These are phyloP conservation scores for Perdita meconis DNA, from an alignment of 2,888 invertebrate species.

Conservation along the genomic window DNA sequence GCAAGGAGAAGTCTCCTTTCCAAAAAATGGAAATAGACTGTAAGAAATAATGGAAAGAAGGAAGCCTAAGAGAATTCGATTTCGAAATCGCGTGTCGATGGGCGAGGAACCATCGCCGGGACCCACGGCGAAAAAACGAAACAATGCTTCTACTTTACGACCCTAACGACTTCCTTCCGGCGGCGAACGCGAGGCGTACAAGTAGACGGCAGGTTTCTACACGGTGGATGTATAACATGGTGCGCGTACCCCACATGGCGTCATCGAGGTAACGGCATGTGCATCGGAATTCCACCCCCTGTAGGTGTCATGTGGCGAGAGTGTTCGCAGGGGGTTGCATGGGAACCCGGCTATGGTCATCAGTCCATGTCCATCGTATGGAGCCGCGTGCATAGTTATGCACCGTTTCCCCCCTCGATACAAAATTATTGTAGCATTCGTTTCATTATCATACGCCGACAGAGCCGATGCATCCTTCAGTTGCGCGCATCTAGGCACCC, in stretches of 20 bases:
- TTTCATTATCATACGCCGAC: slow-evolving; percentile 54
- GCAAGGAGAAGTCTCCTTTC: background rate
- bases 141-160: slow-evolving; percentile 34
- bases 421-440: slow-evolving; percentile 74
- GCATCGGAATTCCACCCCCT: slow-evolving; percentile 77
- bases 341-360: slow-evolving; percentile 81
- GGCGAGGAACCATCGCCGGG: background rate
- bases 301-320: slow-evolving; percentile 81
- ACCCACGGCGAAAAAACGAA: slow-evolving; percentile 20
- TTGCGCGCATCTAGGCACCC: slow-evolving; percentile 49
- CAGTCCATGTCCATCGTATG: slow-evolving; percentile 77
- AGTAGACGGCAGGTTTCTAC: slow-evolving; percentile 29
- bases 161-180: slow-evolving; percentile 55
- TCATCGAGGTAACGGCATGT: slow-evolving; percentile 76
- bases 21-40: background rate
- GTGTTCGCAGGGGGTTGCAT: slow-evolving; percentile 82
- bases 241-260: slow-evolving; percentile 73
- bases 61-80: background rate
- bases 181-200: background rate
- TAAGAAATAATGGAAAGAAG: background rate
- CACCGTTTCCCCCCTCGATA: slow-evolving; percentile 54
- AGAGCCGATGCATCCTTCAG: slow-evolving; percentile 30
- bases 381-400: slow-evolving; percentile 43
- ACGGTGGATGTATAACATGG: slow-evolving; percentile 62
- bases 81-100: background rate